Evolutionary conservation across 2,888 invertebrate species (phyloP).

Genomic region (Machimus atricapillus): DNA sequence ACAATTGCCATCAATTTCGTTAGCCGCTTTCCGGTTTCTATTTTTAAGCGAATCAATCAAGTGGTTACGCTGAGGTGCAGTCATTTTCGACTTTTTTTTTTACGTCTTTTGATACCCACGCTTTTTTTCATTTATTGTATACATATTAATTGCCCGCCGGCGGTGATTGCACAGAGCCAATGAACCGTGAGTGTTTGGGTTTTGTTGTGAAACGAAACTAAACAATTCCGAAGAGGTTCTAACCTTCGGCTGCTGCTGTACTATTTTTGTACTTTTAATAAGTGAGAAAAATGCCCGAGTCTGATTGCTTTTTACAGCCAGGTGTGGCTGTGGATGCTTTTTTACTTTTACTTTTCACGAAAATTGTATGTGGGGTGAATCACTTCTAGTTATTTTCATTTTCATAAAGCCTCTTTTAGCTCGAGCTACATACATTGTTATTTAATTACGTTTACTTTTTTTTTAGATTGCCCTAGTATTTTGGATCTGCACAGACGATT

Average conservation of each 20-base stretch:
- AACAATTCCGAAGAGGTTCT: not conserved
- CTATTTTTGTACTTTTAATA: not conserved
- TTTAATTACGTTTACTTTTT: conserved; percentile 12
- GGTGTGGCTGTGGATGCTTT: not conserved
- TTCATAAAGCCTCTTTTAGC: not conserved
- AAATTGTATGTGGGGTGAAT: not conserved
- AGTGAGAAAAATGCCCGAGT: not conserved
- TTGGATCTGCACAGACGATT: conserved; percentile 72
- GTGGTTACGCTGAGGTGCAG: not conserved
- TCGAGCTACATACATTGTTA: not conserved
- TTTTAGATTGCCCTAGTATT: conserved; percentile 75
- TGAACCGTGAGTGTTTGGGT: not conserved
- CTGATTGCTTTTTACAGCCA: not conserved
- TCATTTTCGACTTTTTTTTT: not conserved
- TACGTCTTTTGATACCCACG: not conserved
- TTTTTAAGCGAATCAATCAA: not conserved
- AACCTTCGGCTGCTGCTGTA: not conserved
- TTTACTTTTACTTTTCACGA: not conserved
- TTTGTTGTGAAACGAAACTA: not conserved
- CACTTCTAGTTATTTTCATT: not conserved
- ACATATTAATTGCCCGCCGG: not conserved
- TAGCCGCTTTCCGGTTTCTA: not conserved
- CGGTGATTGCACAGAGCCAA: not conserved
- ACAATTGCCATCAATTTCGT: not conserved
- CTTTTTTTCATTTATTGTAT: not conserved